Evolutionary conservation across 1,140 invertebrate species (phyloP), one percentile per base, ranked within the genome.

Genomic region (Carposina sasakii): DNA sequence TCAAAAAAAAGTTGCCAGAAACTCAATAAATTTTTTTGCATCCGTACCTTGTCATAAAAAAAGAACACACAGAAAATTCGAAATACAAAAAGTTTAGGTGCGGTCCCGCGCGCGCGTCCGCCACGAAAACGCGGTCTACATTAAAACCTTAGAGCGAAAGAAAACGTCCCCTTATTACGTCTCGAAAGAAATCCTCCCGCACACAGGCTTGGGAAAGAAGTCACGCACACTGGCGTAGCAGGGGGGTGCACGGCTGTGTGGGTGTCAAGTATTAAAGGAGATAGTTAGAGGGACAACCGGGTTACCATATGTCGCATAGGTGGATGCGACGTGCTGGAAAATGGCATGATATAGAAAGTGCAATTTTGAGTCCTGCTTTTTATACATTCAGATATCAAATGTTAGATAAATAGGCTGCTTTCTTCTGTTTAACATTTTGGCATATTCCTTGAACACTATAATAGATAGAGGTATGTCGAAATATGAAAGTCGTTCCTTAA

Each of bases 161-260:
- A 81, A 83, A 83, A 74, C 64, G 76, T 83, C 77, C 79, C 79
- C 79, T 83, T 83, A 83, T 83, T 83, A 83, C 77, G 76, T 83
- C 79, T 83, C 79, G 76, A 83, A 83, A 83, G 79, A 83, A 83
- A 83, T 81, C 78, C 76, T 43, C 71, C 56, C 73, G 71, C 79
- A 78, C 79, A 82, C 78, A 83, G 71, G 45, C 70, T 55, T 46
- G 69, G 60, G 70, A 81, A 81, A 81, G 77, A 81, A 83, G 74
- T 77, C 73, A 77, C 76, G 39, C 79, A 79, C 76, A 83, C 79
- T 67, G 49, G 6, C 63, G 61, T n/a, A n/a, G n/a, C n/a, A n/a
- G n/a, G 64, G 71, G 75, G 74, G 67, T 54, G 31, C 16, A 36
- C 46, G 49, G 4, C 42, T 52, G 44, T 71, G 76, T 78, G 79